Base-by-base conservation (phyloP, 2,797 vertebrate genomes). In the Acipenser transmontanus region DNA sequence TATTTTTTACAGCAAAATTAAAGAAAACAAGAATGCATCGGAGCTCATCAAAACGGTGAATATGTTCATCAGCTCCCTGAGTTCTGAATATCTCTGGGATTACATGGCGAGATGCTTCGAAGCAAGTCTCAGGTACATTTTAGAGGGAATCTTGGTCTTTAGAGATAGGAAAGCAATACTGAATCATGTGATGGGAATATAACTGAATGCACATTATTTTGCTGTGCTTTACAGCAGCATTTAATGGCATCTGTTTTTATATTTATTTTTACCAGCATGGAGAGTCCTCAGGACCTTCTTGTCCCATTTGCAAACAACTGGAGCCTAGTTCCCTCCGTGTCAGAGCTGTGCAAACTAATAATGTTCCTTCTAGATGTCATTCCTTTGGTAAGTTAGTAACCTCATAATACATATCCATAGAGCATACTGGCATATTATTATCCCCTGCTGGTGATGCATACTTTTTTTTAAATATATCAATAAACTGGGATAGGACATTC, bases 1-100 rank as follows among this genome's bases (percentile, higher is more conserved):
- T n/a, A n/a, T 34, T 2, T 64, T 34, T 2, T 64, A 66, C 85
- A 98, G 96, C 71, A 86, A 89, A 68, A 90, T 99, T 77, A 99
- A 97, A 81, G 94, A 96, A 71, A 97, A 98, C 71, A 97, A 90
- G 79, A 93, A 88, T 0, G 91, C 94, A 8, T 95, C 94, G 0
- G 97, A 99, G 86, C 94, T 98, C 56, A 93, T 97, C 71, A 99
- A 99, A 80, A 94, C 96, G 0, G 86, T 94, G 73, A 98, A 98
- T 66, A 81, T 99, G 83, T 82, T 99, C 47, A 89, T 99, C 82
- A 92, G 90, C 2, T 94, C 93, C 59, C 87, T 97, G 73, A 93
- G 89, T 83, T 87, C 92, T 0, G 95, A 97, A 82, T 99, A 94
- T 73, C 85, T 99, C 68, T 99, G 96, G 97, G 95, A 98, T 79